These are phyloP conservation scores for Turdus rufiventris DNA, from an alignment of 2,113 vertebrate genomes.

Conservation along the genomic window DNA sequence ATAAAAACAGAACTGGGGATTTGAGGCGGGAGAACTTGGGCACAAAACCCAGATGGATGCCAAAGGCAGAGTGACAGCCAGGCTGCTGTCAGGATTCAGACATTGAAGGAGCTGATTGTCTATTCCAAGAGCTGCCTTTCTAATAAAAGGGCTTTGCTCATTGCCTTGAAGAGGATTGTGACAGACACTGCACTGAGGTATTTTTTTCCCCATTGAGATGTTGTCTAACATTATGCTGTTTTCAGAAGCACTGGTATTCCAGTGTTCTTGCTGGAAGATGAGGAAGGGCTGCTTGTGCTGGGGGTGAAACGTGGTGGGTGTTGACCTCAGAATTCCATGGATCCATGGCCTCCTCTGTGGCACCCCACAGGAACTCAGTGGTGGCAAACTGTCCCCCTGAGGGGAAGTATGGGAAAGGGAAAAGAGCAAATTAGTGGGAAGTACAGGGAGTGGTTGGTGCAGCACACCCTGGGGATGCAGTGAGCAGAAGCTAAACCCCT, in stretches of 20 bases:
- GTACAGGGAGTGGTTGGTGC: neutral
- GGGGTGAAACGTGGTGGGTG: neutral
- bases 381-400: neutral
- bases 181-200: neutral
- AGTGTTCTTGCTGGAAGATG: neutral
- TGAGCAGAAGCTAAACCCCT: neutral
- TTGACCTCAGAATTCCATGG: neutral
- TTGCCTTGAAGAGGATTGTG: neutral
- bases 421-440: neutral
- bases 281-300: neutral
- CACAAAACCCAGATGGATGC: neutral
- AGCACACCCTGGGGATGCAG: rapidly evolving
- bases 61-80: neutral
- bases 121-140: neutral
- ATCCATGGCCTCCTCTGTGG: neutral
- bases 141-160: neutral
- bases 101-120: neutral
- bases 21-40: neutral
- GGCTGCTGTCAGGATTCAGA: neutral
- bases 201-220: neutral
- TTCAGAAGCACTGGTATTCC: neutral
- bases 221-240: neutral
- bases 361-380: neutral
- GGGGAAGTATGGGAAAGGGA: neutral
- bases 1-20: neutral